phyloP scores from a whole-genome alignment of 2,797 vertebrate genomes.

The Urophycis tenuis region DNA sequence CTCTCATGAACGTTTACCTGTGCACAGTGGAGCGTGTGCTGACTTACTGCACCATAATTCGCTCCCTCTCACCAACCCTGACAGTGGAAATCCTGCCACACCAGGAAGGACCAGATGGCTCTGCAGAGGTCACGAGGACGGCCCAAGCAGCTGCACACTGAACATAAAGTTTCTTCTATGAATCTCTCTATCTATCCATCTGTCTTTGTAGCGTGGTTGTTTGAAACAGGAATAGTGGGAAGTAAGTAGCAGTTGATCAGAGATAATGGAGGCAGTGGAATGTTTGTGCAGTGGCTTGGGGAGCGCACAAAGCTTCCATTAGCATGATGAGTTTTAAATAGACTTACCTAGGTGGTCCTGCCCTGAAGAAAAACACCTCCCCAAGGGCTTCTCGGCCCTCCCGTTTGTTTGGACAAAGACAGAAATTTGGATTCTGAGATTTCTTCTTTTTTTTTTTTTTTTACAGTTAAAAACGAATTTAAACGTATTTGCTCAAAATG shows the following conservation, averaged over 20 bases:
- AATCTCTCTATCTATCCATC: neutral
- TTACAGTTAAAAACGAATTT: neutral
- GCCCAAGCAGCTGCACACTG: too few species aligned
- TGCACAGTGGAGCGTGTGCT: too few species aligned
- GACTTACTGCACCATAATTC: too few species aligned
- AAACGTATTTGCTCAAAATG: neutral
- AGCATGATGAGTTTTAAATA: constrained; percentile 30
- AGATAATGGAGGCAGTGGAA: constrained; percentile 33
- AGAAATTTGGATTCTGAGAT: neutral
- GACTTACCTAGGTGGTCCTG: constrained; percentile 3
- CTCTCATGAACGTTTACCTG: too few species aligned
- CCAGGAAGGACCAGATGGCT: too few species aligned
- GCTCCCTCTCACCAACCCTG: too few species aligned
- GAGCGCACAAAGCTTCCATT: constrained; percentile 23
- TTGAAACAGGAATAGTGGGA: neutral
- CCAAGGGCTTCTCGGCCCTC: neutral
- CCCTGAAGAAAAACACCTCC: neutral
- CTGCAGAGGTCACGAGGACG: too few species aligned
- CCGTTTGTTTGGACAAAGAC: neutral
- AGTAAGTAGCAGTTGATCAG: constrained; percentile 24
- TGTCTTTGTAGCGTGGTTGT: neutral
- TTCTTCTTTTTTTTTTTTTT: neutral
- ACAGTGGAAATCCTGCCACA: too few species aligned
- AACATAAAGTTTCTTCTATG: too few species aligned
- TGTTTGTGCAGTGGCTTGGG: constrained; percentile 27